phyloP scores from a whole-genome alignment of 2,888 invertebrate genomes.

The Limnephilus rhombicus region DNA sequence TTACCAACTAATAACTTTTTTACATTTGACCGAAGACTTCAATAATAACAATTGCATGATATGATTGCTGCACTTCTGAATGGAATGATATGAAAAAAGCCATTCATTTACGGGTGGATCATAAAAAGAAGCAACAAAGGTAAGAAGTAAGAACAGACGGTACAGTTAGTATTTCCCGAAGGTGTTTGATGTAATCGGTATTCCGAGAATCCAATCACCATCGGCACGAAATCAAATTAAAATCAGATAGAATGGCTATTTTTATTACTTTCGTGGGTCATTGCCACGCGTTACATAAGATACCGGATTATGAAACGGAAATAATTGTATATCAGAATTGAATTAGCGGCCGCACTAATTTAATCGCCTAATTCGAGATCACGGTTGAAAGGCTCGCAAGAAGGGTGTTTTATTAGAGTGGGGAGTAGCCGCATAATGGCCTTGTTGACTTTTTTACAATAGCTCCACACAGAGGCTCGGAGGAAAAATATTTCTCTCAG shows the following conservation, averaged over 20 bases:
- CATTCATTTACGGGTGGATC: slow-evolving; percentile 1
- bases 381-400: not conserved
- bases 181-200: slow-evolving; percentile 5
- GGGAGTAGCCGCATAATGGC: not conserved
- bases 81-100: not conserved
- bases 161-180: not conserved
- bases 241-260: not conserved
- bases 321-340: slow-evolving; percentile 12
- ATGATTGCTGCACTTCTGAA: not conserved
- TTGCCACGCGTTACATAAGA: slow-evolving; percentile 6
- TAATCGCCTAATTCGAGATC: not conserved
- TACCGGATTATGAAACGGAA: not conserved
- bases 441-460: not conserved
- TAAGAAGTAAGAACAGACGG: not conserved
- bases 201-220: slow-evolving; percentile 12
- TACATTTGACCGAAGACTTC: not conserved
- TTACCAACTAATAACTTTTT: not conserved
- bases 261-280: slow-evolving; percentile 6
- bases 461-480: no score
- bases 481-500: no score
- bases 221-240: slow-evolving; percentile 23
- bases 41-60: not conserved
- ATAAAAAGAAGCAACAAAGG: not conserved
- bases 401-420: not conserved
- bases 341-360: not conserved